Conservation (phyloP, 2,888 invertebrate genomes). For the Himalopsyche anomala region DNA sequence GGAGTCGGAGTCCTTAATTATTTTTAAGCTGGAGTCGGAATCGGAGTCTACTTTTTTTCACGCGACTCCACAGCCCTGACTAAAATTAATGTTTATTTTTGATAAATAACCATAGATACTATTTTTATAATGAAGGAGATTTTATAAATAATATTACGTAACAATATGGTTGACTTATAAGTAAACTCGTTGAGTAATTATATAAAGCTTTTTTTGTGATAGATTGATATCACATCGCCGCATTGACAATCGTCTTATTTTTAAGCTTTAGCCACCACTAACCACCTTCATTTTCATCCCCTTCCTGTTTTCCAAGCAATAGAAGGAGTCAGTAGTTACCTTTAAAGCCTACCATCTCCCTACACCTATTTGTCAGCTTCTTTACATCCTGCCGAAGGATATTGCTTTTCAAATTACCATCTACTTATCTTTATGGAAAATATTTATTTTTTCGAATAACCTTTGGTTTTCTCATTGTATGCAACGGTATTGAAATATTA, state of each 20-base stretch:
- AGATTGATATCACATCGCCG: conserved; percentile 19
- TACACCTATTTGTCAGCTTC: conserved; percentile 65
- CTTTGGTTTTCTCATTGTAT: neutral
- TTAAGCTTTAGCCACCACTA: conserved; percentile 50
- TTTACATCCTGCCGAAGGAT: conserved; percentile 65
- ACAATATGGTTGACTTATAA: too few species aligned
- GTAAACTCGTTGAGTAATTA: too few species aligned
- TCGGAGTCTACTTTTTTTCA: too few species aligned
- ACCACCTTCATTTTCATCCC: conserved; percentile 43
- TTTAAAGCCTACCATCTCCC: conserved; percentile 60
- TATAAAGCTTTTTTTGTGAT: neutral
- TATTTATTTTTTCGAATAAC: conserved; percentile 55
- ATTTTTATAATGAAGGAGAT: too few species aligned
- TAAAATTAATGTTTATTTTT: too few species aligned
- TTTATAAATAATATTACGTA: too few species aligned
- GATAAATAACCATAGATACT: too few species aligned
- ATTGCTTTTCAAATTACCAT: conserved; percentile 65
- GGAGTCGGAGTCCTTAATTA: too few species aligned
- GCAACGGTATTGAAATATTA: neutral
- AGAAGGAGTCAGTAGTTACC: conserved; percentile 59
- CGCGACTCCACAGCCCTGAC: too few species aligned
- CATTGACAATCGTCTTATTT: conserved; percentile 56
- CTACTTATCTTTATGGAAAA: conserved; percentile 64
- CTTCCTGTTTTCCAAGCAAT: conserved; percentile 56
- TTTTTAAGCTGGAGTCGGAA: too few species aligned